Percentiles rank a stretch among this genome's conserved stretches.
Evolutionary conservation across 1,140 invertebrate species (phyloP).

Genomic region (Cardiocondyla obscurior): DNA sequence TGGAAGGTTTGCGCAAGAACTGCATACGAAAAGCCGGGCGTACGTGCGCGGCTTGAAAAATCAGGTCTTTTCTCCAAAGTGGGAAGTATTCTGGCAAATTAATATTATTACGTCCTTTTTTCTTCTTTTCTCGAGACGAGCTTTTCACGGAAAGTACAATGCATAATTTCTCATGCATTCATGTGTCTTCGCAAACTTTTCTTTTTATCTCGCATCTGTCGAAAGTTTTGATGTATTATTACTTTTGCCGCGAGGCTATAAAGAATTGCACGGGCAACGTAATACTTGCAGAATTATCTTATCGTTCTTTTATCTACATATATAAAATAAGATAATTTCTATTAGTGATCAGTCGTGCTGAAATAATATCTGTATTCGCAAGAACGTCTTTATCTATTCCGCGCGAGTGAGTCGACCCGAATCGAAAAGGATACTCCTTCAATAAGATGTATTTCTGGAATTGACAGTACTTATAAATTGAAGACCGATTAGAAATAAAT

Average conservation of each 20-base stretch:
- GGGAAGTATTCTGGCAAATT: neutral
- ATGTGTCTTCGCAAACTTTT: neutral
- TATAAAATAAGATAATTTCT: neutral
- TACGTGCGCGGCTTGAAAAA: slow-evolving; percentile 24
- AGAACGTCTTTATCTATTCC: slow-evolving; percentile 22
- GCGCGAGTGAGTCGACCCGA: neutral
- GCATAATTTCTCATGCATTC: neutral
- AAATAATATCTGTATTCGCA: neutral
- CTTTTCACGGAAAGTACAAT: neutral
- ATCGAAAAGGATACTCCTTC: neutral
- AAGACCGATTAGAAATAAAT: neutral
- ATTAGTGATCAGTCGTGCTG: neutral
- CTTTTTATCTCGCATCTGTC: neutral
- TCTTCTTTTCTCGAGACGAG: too few species aligned
- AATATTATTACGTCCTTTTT: neutral
- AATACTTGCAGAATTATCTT: slow-evolving; percentile 8
- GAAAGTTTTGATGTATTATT: slow-evolving; percentile 2
- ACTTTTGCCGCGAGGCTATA: neutral
- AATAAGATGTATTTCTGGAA: neutral
- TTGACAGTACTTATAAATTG: neutral
- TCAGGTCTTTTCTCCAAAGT: neutral
- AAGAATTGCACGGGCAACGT: neutral
- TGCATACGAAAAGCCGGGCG: neutral
- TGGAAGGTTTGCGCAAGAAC: neutral
- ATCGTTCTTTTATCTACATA: neutral